These are phyloP conservation scores for Phenganax marumi DNA, from an alignment of 92 coral and sea anemone species.

Conservation along the genomic window DNA sequence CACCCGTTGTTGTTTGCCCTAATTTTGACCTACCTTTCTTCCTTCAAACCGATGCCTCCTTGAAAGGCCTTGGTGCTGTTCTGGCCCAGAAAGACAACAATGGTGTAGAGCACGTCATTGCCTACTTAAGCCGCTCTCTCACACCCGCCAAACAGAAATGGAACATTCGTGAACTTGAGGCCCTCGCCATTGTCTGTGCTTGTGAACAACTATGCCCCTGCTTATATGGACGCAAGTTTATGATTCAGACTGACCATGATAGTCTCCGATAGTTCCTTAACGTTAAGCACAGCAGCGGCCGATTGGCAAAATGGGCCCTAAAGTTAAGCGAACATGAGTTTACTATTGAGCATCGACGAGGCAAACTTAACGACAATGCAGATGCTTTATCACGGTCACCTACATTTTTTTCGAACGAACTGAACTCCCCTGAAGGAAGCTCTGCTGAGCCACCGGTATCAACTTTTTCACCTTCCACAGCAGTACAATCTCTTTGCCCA, in stretches of 20 bases:
- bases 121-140: conserved; percentile 62
- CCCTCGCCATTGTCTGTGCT: conserved; percentile 41
- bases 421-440: too few relatives aligned
- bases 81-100: conserved; percentile 50
- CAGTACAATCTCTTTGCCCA: background rate
- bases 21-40: conserved; percentile 46
- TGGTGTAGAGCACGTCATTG: conserved; percentile 52
- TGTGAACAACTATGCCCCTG: conserved; percentile 52
- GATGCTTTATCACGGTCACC: conserved; percentile 52
- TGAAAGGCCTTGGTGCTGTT: conserved; percentile 55
- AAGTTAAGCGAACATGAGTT: conserved; percentile 54
- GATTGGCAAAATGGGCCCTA: conserved; percentile 49
- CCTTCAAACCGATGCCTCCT: conserved; percentile 45
- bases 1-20: conserved; percentile 50
- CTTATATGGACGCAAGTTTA: conserved; percentile 55
- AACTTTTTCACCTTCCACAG: background rate
- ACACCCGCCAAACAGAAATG: conserved; percentile 37
- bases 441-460: background rate
- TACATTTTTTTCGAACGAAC: too few relatives aligned
- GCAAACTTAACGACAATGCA: conserved; percentile 48
- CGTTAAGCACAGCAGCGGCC: conserved; percentile 46
- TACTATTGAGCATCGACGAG: conserved; percentile 52
- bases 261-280: conserved; percentile 47
- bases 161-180: conserved; percentile 35
- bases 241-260: conserved; percentile 62